phyloP scores from a whole-genome alignment of 2,797 vertebrate species.

The Rachycentron canadum region DNA sequence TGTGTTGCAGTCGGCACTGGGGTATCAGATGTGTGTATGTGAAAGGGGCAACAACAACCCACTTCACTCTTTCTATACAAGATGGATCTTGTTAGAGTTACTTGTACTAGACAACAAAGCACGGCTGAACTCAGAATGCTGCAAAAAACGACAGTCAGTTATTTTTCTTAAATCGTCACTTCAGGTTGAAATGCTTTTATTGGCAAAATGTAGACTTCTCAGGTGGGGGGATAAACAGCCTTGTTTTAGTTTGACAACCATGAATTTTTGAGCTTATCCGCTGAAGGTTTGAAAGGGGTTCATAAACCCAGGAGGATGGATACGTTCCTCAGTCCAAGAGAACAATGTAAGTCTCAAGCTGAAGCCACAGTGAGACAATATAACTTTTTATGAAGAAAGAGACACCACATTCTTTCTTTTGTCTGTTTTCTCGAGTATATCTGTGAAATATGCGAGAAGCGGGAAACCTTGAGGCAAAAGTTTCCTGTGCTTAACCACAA shows the following conservation, averaged over 20 bases:
- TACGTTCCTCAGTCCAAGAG: slow-evolving; percentile 1
- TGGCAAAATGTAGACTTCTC: slow-evolving; percentile 25
- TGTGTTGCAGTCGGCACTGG: slow-evolving; percentile 28
- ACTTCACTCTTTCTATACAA: slow-evolving; percentile 64
- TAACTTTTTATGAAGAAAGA: neutral
- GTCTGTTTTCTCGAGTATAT: neutral
- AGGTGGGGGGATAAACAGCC: slow-evolving; percentile 27
- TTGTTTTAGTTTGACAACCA: slow-evolving; percentile 40
- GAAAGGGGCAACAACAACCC: slow-evolving; percentile 57
- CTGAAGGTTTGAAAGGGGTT: slow-evolving; percentile 38
- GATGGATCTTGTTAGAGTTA: slow-evolving; percentile 68
- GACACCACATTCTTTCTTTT: neutral
- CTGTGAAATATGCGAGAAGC: neutral
- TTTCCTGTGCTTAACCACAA: neutral
- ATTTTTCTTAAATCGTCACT: slow-evolving; percentile 52
- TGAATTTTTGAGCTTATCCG: slow-evolving; percentile 38
- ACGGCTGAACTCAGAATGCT: slow-evolving; percentile 19
- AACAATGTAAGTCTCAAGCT: slow-evolving; percentile 19
- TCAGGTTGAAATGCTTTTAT: slow-evolving; percentile 48
- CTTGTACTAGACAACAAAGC: slow-evolving; percentile 66
- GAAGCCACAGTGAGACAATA: slow-evolving; percentile 1
- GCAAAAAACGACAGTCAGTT: slow-evolving; percentile 28
- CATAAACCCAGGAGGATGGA: slow-evolving; percentile 8
- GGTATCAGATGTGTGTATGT: slow-evolving; percentile 66
- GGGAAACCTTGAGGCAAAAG: slow-evolving; percentile 18